Base-by-base conservation (phyloP, 2,797 vertebrate genomes). In the Martes flavigula region DNA sequence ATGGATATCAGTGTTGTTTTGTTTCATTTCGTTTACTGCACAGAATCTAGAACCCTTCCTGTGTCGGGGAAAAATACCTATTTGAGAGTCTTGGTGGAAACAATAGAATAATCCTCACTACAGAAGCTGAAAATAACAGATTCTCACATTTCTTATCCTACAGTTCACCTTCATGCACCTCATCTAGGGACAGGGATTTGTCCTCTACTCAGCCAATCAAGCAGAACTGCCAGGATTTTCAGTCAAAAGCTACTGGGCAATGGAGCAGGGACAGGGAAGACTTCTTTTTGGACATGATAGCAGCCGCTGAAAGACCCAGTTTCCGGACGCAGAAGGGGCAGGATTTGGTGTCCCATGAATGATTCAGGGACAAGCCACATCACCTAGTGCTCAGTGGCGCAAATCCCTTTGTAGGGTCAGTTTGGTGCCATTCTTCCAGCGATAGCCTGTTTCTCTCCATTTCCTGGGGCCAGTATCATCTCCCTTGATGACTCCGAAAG, bases 21-120 rank as follows among this genome's bases (percentile, higher is more conserved):
- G 32, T 48, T 70, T 60, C 7, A 23, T 32, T 60, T 81, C 38
- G 3, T 87, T 86, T 78, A 70, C 30, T 64, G 9, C 46, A 62
- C 62, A 85, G 11, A 21, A 85, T 58, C 43, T 56, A 54, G 92
- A 91, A 70, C 32, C 1, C 35, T 68, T 87, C 7, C 20, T 82
- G 3, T 68, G 3, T 20, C 54, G 15, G 0, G 0, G 13, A 2
- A 1, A 6, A 27, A 51, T 7, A 48, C 40, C 13, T 46, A 10
- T 35, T 51, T 68, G 23, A 46, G 12, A 60, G 66, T 87, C 48
- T 35, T 75, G 23, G 68, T 43, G 23, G 3, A 17, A 81, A 21
- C 27, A 25, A 73, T 23, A 73, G 15, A 79, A 13, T 38, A 6
- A 30, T 3, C 91, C 43, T 70, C 68, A 68, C 38, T 51, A 48